These are phyloP conservation scores for Cataglyphis hispanica DNA, from an alignment of 1,140 invertebrate species.

Conservation along the genomic window DNA sequence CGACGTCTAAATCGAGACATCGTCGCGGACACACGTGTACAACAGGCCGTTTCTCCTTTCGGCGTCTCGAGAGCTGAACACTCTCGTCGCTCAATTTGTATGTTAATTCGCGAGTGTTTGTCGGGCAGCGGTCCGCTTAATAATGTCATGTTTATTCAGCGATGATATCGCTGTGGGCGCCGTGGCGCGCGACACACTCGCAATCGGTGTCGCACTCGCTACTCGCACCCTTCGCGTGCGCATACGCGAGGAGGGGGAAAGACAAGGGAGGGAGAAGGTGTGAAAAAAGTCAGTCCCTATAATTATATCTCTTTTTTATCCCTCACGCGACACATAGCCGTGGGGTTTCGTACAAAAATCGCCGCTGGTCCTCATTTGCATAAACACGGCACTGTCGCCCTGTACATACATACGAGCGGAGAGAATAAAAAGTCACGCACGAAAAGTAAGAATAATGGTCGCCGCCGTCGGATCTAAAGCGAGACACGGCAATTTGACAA, in stretches of 20 bases:
- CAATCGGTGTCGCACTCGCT: constrained; percentile 79
- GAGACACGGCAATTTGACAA: constrained; percentile 45
- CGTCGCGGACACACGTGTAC: constrained; percentile 57
- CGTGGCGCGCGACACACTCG: constrained; percentile 80
- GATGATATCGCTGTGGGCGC: constrained; percentile 85
- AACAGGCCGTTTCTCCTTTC: constrained; percentile 64
- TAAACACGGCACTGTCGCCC: constrained; percentile 55
- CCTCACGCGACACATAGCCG: constrained; percentile 50
- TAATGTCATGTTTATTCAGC: constrained; percentile 87
- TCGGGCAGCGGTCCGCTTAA: constrained; percentile 85
- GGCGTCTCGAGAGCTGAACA: constrained; percentile 73
- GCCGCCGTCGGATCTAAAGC: constrained; percentile 6
- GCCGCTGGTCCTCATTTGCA: constrained; percentile 61
- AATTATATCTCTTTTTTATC: constrained; percentile 69
- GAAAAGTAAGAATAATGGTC: constrained; percentile 55
- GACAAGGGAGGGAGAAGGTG: constrained; percentile 1
- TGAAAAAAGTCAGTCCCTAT: constrained; percentile 38
- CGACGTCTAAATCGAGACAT: constrained; percentile 74
- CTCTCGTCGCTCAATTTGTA: constrained; percentile 86
- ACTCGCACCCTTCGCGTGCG: constrained; percentile 55
- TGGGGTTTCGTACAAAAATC: constrained; percentile 66
- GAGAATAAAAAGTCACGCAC: constrained; percentile 57
- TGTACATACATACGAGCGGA: constrained; percentile 34
- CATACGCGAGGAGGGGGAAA: constrained; percentile 3
- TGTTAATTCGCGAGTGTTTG: constrained; percentile 86